Evolutionary conservation across 23 tunicate genomes (phyloP).

Genomic region (Phallusia fumigata): DNA sequence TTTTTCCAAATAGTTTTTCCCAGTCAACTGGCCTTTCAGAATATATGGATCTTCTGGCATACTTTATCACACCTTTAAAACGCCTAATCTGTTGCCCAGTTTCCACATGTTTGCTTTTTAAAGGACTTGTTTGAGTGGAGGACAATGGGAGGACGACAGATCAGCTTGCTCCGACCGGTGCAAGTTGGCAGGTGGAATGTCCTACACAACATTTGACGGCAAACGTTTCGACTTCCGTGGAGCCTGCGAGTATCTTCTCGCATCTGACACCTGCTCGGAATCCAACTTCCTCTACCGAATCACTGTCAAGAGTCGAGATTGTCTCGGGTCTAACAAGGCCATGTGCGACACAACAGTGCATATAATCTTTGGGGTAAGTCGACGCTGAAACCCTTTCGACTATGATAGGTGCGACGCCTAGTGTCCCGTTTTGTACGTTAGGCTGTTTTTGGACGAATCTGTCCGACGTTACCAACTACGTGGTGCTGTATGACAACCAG

Average conservation of each 20-base stretch:
- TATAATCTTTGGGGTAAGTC: constrained; percentile 18
- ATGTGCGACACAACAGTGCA: constrained; percentile 32
- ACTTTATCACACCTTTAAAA: no score
- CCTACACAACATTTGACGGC: constrained; percentile 42
- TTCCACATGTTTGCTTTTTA: neutral
- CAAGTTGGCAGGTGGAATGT: constrained; percentile 24
- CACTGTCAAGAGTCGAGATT: constrained; percentile 16
- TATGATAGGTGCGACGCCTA: no score
- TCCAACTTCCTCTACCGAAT: neutral
- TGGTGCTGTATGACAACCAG: no score
- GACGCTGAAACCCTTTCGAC: neutral
- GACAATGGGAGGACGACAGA: neutral
- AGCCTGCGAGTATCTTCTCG: constrained; percentile 47
- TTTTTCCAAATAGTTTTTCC: no score
- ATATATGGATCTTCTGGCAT: no score
- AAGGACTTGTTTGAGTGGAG: neutral
- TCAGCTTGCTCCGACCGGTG: constrained; percentile 24
- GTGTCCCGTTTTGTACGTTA: no score
- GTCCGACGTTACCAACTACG: no score
- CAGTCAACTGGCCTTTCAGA: no score
- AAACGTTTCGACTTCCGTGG: constrained; percentile 33
- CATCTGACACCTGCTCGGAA: constrained; percentile 14
- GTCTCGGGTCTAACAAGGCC: constrained; percentile 27
- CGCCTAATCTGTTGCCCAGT: no score
- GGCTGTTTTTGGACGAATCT: no score